Base-by-base conservation (phyloP, 2,888 invertebrate species). In the Conistra vaccinii region DNA sequence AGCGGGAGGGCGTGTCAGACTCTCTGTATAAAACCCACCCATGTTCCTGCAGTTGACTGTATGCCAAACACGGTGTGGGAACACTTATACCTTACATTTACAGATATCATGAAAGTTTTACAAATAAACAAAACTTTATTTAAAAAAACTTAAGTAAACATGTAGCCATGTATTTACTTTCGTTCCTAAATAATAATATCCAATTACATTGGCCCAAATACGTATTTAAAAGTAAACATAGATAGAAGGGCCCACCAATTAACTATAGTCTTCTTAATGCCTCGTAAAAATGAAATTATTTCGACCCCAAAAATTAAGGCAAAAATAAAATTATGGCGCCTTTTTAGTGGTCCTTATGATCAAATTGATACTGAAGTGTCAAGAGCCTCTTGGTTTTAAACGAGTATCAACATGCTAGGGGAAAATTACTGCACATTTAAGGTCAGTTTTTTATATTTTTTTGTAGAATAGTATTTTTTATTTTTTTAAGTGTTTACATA, bases 201-300 rank as follows among this genome's bases (percentile, higher is more conserved):
- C 48, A 48, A 57, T 67, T 67, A 51, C 51, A 67, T 69, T 80
- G n/a, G 69, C 60, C 29, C 1, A 61, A 62, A 45, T 26, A 51
- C 29, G 20, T 62, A 67, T 53, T 58, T 53, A 20, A 58, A 60
- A 60, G 5, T 17, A 55, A 55, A 75, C 20, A n/a, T 35, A 58
- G 7, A 10, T 32, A 69, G 1, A 48, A 48, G 20, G 45, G 20
- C 26, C 57, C 39, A 42, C 58, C 76, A 65, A 76, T 81, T 23
- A 68, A 65, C 51, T 63, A 58, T 48, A 14, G 39, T 48, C 12
- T 76, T 65, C 76, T 63, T 58, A 32, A 53, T 65, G 55, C 48
- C 17, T 48, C 35, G 42, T 51, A 69, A 80, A 66, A 76, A 29
- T 32, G 0, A 58, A 69, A 61, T 82, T 78, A 61, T 53, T n/a